Conservation (phyloP, 2,113 vertebrate species). For the Corapipo altera region DNA sequence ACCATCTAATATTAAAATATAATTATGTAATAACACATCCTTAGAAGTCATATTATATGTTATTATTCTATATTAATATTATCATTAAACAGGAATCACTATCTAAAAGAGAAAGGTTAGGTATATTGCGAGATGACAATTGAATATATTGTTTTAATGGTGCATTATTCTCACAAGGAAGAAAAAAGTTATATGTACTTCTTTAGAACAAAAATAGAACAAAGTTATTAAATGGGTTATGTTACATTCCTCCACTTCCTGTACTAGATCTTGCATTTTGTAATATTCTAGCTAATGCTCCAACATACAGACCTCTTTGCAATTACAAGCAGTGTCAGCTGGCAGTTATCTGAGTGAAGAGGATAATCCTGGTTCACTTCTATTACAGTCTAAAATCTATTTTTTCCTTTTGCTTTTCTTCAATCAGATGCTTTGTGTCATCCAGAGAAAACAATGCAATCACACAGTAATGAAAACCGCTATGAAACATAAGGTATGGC, state of each 20-base stretch:
- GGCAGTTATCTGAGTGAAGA: neutral
- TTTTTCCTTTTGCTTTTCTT: neutral
- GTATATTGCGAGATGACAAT: neutral
- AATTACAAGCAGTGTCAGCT: neutral
- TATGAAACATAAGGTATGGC: neutral
- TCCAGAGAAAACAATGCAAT: conserved; percentile 10
- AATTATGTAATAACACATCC: neutral
- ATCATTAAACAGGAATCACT: neutral
- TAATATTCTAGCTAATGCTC: neutral
- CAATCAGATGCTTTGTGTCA: neutral
- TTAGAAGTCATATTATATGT: neutral
- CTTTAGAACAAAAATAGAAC: neutral
- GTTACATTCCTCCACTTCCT: neutral
- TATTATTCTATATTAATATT: neutral
- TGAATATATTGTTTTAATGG: neutral
- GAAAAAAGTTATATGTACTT: neutral
- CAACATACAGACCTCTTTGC: neutral
- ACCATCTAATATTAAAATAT: neutral
- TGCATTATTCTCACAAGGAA: neutral
- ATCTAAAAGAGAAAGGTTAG: neutral
- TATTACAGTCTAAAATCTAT: neutral
- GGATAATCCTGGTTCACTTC: neutral
- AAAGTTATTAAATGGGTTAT: neutral
- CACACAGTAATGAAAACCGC: neutral
- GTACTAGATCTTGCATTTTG: neutral